phyloP scores from a whole-genome alignment of 1,140 invertebrate species.

The Ptiloglossa arizonensis region DNA sequence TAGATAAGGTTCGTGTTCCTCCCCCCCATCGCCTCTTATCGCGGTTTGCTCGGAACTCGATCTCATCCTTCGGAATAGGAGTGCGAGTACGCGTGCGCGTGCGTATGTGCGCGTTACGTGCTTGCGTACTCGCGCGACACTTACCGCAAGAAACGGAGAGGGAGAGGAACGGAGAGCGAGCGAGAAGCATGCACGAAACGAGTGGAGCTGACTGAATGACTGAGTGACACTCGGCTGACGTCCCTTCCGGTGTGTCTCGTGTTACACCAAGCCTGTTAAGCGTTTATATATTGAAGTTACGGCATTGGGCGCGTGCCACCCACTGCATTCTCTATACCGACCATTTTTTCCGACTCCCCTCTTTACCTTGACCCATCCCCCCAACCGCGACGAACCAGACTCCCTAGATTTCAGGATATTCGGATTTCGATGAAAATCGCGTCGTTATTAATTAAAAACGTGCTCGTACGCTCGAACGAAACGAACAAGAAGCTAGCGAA shows the following conservation, averaged over 20 bases:
- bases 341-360: conserved; percentile 45
- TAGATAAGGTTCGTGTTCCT: conserved; percentile 49
- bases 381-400: neutral
- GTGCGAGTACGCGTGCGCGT: conserved; percentile 45
- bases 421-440: neutral
- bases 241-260: conserved; percentile 80
- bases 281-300: conserved; percentile 80
- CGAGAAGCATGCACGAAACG: conserved; percentile 29
- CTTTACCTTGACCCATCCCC: conserved; percentile 28
- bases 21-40: conserved; percentile 45
- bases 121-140: conserved; percentile 43
- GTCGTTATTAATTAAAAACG: no score
- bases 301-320: conserved; percentile 80
- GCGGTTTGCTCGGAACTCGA: conserved; percentile 30
- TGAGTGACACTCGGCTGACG: conserved; percentile 79
- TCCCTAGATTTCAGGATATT: no score
- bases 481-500: no score
- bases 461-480: no score
- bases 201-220: conserved; percentile 71
- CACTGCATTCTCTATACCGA: conserved; percentile 64
- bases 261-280: conserved; percentile 77
- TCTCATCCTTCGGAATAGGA: conserved; percentile 60
- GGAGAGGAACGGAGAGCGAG: conserved; percentile 9
- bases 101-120: conserved; percentile 13
- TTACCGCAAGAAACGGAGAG: conserved; percentile 32